Evolutionary conservation across 2,888 invertebrate species (phyloP).

Genomic region (Papilio protenor): DNA sequence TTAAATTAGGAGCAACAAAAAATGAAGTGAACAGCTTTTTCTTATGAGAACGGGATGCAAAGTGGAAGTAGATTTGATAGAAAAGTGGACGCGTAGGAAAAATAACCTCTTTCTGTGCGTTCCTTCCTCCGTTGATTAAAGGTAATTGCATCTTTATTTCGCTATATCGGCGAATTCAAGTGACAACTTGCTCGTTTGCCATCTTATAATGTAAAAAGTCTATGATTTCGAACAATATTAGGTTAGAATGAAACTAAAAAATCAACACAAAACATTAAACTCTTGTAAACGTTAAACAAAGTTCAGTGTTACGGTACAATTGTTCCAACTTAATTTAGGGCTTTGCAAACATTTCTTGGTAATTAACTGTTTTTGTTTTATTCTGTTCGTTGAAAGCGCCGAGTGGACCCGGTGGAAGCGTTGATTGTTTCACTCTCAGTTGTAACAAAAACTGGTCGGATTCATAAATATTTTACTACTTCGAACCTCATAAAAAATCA

Average conservation of each 20-base stretch:
- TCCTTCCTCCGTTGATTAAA: no score
- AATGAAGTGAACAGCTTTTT: no score
- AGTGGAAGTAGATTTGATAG: no score
- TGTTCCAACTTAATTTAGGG: constrained; percentile 18
- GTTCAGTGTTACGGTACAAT: constrained; percentile 3
- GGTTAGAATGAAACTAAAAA: neutral
- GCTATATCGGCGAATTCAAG: no score
- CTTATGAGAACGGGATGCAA: no score
- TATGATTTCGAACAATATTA: neutral
- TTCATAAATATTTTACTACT: constrained; percentile 10
- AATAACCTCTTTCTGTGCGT: no score
- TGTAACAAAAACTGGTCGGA: constrained; percentile 10
- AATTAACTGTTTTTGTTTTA: constrained; percentile 27
- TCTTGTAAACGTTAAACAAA: neutral
- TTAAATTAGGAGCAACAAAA: no score
- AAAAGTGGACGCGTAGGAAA: no score
- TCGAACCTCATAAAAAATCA: neutral
- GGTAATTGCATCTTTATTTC: no score
- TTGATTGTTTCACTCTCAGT: constrained; percentile 23
- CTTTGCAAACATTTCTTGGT: constrained; percentile 24
- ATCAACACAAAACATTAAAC: neutral
- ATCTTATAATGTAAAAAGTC: no score
- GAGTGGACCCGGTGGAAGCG: constrained; percentile 1
- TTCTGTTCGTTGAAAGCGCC: neutral
- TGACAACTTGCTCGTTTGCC: no score